Evolutionary conservation across 2,888 invertebrate species (phyloP).

Genomic region (Quadroppia sp.): DNA sequence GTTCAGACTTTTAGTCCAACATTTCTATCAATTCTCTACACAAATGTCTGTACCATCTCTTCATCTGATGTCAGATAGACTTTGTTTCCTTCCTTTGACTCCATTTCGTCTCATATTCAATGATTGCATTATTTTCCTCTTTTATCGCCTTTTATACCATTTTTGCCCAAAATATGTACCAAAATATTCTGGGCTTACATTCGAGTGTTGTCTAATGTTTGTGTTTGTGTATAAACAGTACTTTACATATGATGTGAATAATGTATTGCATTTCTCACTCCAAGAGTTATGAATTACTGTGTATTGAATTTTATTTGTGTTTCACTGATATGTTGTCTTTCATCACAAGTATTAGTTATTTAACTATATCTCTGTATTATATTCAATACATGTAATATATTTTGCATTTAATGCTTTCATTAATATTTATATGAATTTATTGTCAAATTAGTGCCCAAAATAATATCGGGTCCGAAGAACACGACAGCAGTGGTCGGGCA

Average conservation of each 20-base stretch:
- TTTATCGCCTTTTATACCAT: neutral
- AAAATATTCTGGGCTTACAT: too few species aligned
- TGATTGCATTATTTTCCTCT: slow-evolving; percentile 7
- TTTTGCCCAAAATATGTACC: neutral
- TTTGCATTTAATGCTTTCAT: too few species aligned
- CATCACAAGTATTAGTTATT: too few species aligned
- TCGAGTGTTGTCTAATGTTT: too few species aligned
- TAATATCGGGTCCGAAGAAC: slow-evolving; percentile 45
- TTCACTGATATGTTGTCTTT: too few species aligned
- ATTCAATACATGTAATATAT: too few species aligned
- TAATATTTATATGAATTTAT: neutral
- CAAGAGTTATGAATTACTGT: too few species aligned
- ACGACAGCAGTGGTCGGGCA: slow-evolving; percentile 46
- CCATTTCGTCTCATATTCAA: slow-evolving; percentile 11
- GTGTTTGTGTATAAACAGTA: too few species aligned
- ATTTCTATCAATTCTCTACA: slow-evolving; percentile 9
- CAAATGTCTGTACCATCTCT: neutral
- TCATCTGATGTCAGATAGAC: slow-evolving; percentile 18
- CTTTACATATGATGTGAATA: too few species aligned
- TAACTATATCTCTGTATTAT: too few species aligned
- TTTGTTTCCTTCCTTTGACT: slow-evolving; percentile 11
- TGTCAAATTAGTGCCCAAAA: slow-evolving; percentile 43
- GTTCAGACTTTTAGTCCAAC: neutral
- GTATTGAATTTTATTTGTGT: too few species aligned
- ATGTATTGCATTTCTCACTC: too few species aligned